Evolutionary conservation across 1,140 invertebrate species (phyloP).

Genomic region (Adoxophyes honmai): DNA sequence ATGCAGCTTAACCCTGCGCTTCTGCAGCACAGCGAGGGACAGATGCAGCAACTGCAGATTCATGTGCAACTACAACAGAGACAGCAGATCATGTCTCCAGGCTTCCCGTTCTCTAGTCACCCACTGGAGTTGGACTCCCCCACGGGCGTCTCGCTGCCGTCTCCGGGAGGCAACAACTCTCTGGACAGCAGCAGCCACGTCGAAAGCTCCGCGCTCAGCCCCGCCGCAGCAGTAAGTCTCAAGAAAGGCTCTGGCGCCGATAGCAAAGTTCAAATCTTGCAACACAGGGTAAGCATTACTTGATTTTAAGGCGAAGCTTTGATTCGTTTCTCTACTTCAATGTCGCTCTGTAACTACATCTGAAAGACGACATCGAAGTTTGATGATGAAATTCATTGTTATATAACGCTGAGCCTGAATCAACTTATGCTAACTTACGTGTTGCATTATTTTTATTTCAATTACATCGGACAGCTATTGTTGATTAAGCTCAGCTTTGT

Average conservation of each 20-base stretch:
- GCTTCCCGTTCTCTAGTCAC: constrained; percentile 83
- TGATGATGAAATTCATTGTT: constrained; percentile 42
- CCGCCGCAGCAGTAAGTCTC: constrained; percentile 81
- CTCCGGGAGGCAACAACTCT: constrained; percentile 84
- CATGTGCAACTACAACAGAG: constrained; percentile 82
- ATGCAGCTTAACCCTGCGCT: constrained; percentile 70
- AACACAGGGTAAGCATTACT: constrained; percentile 89
- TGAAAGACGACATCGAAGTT: constrained; percentile 49
- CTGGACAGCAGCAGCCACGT: constrained; percentile 80
- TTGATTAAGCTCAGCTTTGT: constrained; percentile 61
- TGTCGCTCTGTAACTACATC: constrained; percentile 38
- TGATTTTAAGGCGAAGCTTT: constrained; percentile 78
- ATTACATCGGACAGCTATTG: constrained; percentile 27
- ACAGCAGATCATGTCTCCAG: constrained; percentile 82
- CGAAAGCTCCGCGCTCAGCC: constrained; percentile 79
- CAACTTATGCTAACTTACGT: constrained; percentile 80
- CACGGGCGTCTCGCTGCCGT: constrained; percentile 87
- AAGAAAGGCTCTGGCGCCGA: constrained; percentile 78
- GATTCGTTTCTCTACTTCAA: constrained; percentile 46
- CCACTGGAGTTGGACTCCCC: constrained; percentile 85
- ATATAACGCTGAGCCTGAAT: constrained; percentile 78
- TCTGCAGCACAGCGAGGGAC: constrained; percentile 73
- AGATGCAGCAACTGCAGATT: constrained; percentile 83
- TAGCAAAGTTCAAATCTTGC: constrained; percentile 88
- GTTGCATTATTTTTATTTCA: constrained; percentile 33